Evolutionary conservation across 2,888 invertebrate genomes (phyloP), one percentile per base, ranked within the genome.

Genomic region (Catocala sponsa): DNA sequence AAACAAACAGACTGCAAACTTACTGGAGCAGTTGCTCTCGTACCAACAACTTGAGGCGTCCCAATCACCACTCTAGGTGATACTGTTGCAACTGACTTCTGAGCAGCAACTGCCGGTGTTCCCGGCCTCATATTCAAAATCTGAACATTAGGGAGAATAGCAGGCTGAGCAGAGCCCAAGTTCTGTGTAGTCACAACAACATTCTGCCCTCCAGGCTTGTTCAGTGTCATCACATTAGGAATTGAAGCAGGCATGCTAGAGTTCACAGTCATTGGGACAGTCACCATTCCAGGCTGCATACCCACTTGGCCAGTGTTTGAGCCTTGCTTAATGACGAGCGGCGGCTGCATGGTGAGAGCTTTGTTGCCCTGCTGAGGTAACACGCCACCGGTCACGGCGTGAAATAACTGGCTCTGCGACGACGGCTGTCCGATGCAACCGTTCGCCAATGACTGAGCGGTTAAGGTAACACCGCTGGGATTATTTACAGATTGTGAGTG

Each of bases 1-100:
- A 57, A 61, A 59, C 41, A n/a, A 58, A 68, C 65, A 76, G 74
- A 68, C 60, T 64, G 55, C 55, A 15, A 70, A 90, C 91, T 96
- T 95, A 97, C 97, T 78, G 98, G 97, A 88, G 97, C 96, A 77
- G 97, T 97, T 55, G 97, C 97, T 86, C 98, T 95, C 53, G 97
- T 95, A 78, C 97, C 97, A 75, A 97, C 96, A 94, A 98, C 96
- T 90, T 98, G 97, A 80, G 96, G 97, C 69, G 96, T 95, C 80
- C 97, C 97, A 79, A 98, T 97, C 79, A 98, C 97, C 80, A 98
- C 97, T 84, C 98, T 96, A 56, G 97, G 97, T 65, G 97, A 96
- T 69, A 97, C 96, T 62, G 96, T 96, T 61, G 97, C 96, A 69
- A 98, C 96, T 70, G 96, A 96, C 91, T 98, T 98, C 88, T 97